Conservation (phyloP, 2,888 invertebrate species). For the Apeira syringaria region DNA sequence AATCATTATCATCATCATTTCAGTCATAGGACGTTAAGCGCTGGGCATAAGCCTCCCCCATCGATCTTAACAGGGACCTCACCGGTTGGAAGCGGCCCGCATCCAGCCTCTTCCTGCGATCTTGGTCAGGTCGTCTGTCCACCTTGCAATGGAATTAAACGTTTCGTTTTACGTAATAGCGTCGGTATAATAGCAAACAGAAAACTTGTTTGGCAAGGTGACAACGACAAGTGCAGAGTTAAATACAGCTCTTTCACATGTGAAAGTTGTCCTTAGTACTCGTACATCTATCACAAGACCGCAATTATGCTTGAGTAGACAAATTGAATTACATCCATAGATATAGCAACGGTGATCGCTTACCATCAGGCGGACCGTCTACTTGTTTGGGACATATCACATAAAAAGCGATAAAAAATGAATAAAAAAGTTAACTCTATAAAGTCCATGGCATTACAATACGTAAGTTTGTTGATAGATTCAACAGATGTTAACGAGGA, state of each 20-base stretch:
- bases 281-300: constrained; percentile 2
- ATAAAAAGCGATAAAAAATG: too few relatives aligned
- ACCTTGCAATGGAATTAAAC: constrained; percentile 34
- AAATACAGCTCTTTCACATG: constrained; percentile 45
- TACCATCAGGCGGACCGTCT: too few relatives aligned
- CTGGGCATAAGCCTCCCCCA: too few relatives aligned
- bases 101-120: too few relatives aligned
- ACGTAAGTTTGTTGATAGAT: constrained; percentile 23
- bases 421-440: background rate
- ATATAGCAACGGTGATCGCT: too few relatives aligned
- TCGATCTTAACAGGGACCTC: too few relatives aligned
- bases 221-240: constrained; percentile 41
- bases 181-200: constrained; percentile 43
- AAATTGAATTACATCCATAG: too few relatives aligned
- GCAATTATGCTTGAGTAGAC: constrained; percentile 7
- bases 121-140: too few relatives aligned
- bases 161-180: constrained; percentile 42
- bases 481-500: constrained; percentile 27
- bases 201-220: constrained; percentile 58
- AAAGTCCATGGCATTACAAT: constrained; percentile 14
- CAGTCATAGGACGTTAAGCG: too few relatives aligned
- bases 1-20: too few relatives aligned
- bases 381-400: too few relatives aligned
- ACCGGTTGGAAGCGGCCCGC: too few relatives aligned
- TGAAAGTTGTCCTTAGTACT: constrained; percentile 54